Percentiles rank a stretch among this genome's conserved stretches.
phyloP scores from a whole-genome alignment of 2,797 vertebrate species.

The Petrocephalus sullivani region DNA sequence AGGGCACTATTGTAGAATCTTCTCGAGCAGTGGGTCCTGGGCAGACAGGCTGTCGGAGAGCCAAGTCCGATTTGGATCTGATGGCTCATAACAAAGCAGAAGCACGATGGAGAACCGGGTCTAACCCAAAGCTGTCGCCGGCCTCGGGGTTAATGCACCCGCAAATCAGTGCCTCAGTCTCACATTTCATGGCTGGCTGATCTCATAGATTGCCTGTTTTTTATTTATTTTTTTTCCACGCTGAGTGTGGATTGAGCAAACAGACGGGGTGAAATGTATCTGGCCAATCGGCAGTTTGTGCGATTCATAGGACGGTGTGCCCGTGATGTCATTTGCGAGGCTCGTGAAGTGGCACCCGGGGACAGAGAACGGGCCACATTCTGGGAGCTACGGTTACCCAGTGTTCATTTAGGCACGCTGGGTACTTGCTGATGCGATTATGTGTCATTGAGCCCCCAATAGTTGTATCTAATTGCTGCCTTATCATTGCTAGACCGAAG shows the following conservation, averaged over 20 bases:
- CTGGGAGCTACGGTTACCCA: slow-evolving; percentile 36
- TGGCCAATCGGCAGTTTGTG: neutral
- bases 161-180: slow-evolving; percentile 13
- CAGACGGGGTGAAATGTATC: neutral
- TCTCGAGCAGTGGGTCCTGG: neutral
- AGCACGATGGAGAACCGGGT: neutral
- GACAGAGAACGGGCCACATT: slow-evolving; percentile 26
- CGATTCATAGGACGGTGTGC: neutral
- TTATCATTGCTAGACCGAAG: slow-evolving; percentile 47
- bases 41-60: neutral
- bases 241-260: neutral
- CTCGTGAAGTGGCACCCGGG: slow-evolving; percentile 26
- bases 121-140: slow-evolving; percentile 1
- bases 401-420: slow-evolving; percentile 46
- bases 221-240: neutral
- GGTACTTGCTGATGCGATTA: slow-evolving; percentile 54
- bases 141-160: slow-evolving; percentile 21
- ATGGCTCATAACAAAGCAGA: slow-evolving; percentile 10
- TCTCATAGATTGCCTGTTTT: slow-evolving; percentile 12
- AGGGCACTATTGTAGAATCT: neutral
- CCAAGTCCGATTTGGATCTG: slow-evolving; percentile 13
- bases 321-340: slow-evolving; percentile 37
- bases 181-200: slow-evolving; percentile 22
- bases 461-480: slow-evolving; percentile 46
- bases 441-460: slow-evolving; percentile 53